Evolutionary conservation across 2,113 vertebrate genomes (phyloP).

Genomic region (Sylvia atricapilla): DNA sequence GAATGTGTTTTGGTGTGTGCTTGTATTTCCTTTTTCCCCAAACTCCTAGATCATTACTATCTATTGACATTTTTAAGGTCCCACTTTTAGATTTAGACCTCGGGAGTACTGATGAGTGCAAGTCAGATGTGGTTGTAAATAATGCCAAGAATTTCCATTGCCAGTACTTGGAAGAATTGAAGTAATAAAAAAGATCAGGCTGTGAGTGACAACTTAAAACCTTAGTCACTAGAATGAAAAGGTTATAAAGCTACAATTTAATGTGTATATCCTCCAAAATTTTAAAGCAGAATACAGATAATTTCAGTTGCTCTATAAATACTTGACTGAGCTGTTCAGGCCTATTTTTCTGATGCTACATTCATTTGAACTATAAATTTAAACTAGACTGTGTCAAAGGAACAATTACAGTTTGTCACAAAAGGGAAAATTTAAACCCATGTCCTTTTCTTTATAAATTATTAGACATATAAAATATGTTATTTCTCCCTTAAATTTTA

Average conservation of each 20-base stretch:
- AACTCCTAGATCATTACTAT: background rate
- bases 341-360: conserved; percentile 23
- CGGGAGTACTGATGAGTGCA: conserved; percentile 16
- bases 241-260: conserved; percentile 53
- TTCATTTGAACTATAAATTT: conserved; percentile 49
- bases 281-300: conserved; percentile 49
- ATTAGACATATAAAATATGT: conserved; percentile 35
- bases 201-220: conserved; percentile 46
- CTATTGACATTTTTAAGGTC: background rate
- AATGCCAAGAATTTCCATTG: conserved; percentile 33
- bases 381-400: conserved; percentile 49
- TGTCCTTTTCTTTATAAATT: conserved; percentile 42
- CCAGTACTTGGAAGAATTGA: conserved; percentile 3
- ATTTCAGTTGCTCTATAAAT: conserved; percentile 45
- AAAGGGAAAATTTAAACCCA: conserved; percentile 19
- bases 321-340: conserved; percentile 27
- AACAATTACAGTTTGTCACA: conserved; percentile 58
- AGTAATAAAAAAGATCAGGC: conserved; percentile 60
- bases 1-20: background rate
- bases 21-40: background rate
- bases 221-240: conserved; percentile 36
- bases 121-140: conserved; percentile 31
- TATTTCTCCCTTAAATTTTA: conserved; percentile 44
- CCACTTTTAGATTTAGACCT: background rate
- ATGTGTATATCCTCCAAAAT: conserved; percentile 46